A percentile compares a stretch with the other conserved stretches of the same genome.
phyloP scores from a whole-genome alignment of 2,888 invertebrate species.

The Cantharis flavilabris region DNA sequence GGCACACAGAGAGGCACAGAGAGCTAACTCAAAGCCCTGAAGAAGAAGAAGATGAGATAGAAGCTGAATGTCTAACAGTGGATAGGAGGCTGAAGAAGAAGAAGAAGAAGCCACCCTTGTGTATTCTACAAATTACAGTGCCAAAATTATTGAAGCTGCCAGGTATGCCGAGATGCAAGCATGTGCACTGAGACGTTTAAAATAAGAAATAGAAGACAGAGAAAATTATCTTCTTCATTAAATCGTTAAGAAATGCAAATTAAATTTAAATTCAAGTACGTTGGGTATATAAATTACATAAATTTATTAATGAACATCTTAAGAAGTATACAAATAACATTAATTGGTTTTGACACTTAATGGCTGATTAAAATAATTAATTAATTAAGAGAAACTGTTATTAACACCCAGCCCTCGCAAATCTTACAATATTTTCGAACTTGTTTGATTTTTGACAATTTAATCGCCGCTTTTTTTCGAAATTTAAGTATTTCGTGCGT shows the following conservation, averaged over 20 bases:
- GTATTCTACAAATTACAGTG: too few relatives aligned
- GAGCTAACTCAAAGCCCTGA: too few relatives aligned
- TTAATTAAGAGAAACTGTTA: neutral
- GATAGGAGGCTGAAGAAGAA: too few relatives aligned
- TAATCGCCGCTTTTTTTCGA: neutral
- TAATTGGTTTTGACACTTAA: slow-evolving; percentile 12
- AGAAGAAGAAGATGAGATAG: too few relatives aligned
- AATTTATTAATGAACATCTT: slow-evolving; percentile 13
- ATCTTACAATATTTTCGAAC: neutral
- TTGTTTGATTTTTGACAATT: neutral
- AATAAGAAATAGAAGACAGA: neutral
- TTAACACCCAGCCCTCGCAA: neutral
- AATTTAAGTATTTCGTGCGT: neutral
- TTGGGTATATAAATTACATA: slow-evolving; percentile 8
- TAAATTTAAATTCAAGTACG: neutral
- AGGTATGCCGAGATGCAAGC: neutral
- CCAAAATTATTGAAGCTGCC: neutral
- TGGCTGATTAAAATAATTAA: slow-evolving; percentile 17
- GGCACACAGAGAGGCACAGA: too few relatives aligned
- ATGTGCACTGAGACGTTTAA: neutral
- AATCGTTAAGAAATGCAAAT: slow-evolving; percentile 2
- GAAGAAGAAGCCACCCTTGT: too few relatives aligned
- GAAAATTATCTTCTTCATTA: neutral
- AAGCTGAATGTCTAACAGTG: too few relatives aligned
- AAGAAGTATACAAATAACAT: slow-evolving; percentile 11